Conservation (phyloP, 2,888 invertebrate species). For the Nemapogon koenigi region DNA sequence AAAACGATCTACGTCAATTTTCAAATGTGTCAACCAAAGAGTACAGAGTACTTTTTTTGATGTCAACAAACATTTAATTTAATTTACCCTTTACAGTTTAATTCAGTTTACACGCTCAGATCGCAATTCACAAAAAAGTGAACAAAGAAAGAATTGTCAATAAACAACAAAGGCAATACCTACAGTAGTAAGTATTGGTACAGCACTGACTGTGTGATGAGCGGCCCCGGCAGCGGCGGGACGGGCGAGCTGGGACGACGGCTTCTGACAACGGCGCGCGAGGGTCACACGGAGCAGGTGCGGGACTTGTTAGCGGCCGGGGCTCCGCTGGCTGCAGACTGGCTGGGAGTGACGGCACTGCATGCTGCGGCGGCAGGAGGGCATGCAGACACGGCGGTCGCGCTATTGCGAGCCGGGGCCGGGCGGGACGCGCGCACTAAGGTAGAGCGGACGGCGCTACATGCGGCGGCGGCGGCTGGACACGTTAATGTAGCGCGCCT, state of each 20-base stretch:
- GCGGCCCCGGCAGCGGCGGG: constrained; percentile 3
- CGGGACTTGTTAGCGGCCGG: constrained; percentile 82
- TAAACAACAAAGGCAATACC: neutral
- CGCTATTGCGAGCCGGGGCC: constrained; percentile 84
- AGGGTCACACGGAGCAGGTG: constrained; percentile 79
- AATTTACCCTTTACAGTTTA: too few relatives aligned
- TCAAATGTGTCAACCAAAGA: too few relatives aligned
- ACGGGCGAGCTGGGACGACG: constrained; percentile 79
- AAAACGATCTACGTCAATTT: too few relatives aligned
- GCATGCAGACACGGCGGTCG: constrained; percentile 81
- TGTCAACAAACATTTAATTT: too few relatives aligned
- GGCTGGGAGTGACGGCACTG: constrained; percentile 87
- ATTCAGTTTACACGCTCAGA: too few relatives aligned
- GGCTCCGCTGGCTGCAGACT: constrained; percentile 91
- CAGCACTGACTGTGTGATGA: neutral
- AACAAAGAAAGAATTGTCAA: too few relatives aligned
- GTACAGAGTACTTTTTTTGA: too few relatives aligned
- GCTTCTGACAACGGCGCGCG: constrained; percentile 78
- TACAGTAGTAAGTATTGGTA: neutral
- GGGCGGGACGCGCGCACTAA: constrained; percentile 90
- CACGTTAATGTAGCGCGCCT: constrained; percentile 77
- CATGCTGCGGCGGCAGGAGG: constrained; percentile 88
- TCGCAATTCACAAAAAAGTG: too few relatives aligned
- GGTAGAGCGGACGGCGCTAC: constrained; percentile 90
- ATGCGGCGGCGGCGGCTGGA: constrained; percentile 87